Percentiles rank a stretch among this genome's conserved stretches.
Conservation (phyloP, 2,888 invertebrate species). For the Branchipolynoe longqiensis region DNA sequence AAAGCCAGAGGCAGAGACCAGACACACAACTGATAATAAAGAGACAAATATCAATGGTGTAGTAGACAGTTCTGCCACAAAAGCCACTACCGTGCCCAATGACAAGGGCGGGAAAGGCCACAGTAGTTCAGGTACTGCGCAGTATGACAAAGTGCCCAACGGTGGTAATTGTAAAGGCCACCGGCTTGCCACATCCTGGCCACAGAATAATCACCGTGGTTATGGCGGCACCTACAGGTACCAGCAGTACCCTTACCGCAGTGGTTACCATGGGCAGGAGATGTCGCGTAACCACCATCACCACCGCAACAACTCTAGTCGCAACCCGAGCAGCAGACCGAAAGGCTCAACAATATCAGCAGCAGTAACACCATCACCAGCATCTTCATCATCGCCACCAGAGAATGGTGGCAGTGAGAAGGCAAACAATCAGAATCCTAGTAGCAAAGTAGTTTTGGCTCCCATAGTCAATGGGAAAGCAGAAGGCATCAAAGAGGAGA, state of each 20-base stretch:
- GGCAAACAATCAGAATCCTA: background rate
- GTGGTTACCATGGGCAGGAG: constrained; percentile 17
- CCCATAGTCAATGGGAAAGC: constrained; percentile 8
- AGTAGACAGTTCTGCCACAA: background rate
- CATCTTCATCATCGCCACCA: too few species aligned
- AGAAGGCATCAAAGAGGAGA: background rate
- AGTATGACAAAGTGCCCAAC: constrained; percentile 5
- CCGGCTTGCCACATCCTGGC: background rate
- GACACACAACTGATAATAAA: background rate
- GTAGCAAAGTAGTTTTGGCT: background rate
- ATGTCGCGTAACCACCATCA: constrained; percentile 5
- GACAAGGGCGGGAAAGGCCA: background rate
- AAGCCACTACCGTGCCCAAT: background rate
- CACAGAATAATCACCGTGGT: background rate
- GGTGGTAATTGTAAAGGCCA: constrained; percentile 41
- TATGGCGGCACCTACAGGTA: background rate
- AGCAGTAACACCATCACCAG: too few species aligned
- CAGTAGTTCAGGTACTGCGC: background rate
- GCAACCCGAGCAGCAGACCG: background rate
- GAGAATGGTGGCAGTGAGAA: background rate
- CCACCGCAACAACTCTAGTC: constrained; percentile 13
- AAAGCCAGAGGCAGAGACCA: background rate
- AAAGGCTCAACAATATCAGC: too few species aligned
- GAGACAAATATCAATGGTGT: background rate
- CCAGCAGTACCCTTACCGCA: background rate